Evolutionary conservation across 2,797 vertebrate genomes (phyloP), one percentile per base, ranked within the genome.

Genomic region (Sciaenops ocellatus): DNA sequence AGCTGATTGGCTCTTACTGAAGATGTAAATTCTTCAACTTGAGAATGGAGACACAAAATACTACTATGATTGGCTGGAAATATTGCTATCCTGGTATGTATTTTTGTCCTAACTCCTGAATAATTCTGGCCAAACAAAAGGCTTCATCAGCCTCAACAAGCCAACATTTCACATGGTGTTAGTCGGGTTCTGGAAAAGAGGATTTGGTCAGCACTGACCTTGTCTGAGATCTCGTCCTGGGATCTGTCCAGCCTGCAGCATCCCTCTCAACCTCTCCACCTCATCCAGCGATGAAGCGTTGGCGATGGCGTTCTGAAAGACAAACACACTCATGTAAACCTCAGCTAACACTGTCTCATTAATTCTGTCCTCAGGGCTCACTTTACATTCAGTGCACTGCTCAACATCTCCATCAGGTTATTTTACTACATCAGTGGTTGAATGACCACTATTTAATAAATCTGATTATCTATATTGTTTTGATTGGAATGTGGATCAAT

Each of bases 171-270:
- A 1, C 6, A 20, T 4, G 15, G 41, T 5, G 13, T 30, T 6
- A 16, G 6, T 34, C 0, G 1, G 20, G 46, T 16, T 34, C 6
- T 18, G 7, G 3, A 28, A 0, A 28, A 0, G 2, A 6, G 18
- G 0, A 1, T 46, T 13, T 11, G 18, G 0, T 20, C 9, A 9
- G 30, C 28, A 78, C 85, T 56, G 38, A 95, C 95, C 95, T 94
- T 89, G 92, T 91, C 95, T 93, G 24, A 92, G 89, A 12, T 98
- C 98, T 73, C 97, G 92, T 68, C 98, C 98, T 0, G 98, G 98
- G 73, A 99, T 99, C 91, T 99, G 98, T 2, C 98, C 98, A 0
- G 98, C 95, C 93, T 99, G 98, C 28, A 99, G 94, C 87, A 99
- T 91, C 2, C 97, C 97, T 24, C 98, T 99, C 80, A 99, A 92